Evolutionary conservation across 2,797 vertebrate genomes (phyloP).

Genomic region (Syncerus caffer): DNA sequence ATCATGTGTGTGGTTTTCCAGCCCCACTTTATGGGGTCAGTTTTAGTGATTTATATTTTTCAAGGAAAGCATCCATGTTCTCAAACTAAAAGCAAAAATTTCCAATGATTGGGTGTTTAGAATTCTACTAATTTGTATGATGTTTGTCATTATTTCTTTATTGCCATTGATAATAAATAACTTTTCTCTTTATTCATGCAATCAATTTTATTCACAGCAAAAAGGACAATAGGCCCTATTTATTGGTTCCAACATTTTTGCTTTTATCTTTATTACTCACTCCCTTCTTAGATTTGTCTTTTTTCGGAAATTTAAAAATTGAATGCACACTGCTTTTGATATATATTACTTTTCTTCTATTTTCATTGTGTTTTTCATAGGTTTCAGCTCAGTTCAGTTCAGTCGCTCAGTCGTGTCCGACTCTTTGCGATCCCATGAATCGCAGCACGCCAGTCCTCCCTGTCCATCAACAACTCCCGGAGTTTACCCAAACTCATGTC

Average conservation of each 20-base stretch:
- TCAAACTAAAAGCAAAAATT: neutral
- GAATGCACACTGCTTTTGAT: neutral
- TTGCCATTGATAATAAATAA: neutral
- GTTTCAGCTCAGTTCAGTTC: neutral
- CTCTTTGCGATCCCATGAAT: no score
- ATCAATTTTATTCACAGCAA: neutral
- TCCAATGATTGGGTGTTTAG: neutral
- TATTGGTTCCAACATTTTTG: neutral
- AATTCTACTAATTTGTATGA: neutral
- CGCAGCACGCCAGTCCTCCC: no score
- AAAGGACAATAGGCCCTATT: neutral
- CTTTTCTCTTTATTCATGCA: neutral
- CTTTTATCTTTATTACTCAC: neutral
- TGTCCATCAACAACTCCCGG: no score
- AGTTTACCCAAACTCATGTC: no score
- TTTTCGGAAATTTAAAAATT: neutral
- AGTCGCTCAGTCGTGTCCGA: no score
- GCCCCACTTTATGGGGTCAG: neutral
- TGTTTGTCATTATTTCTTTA: neutral
- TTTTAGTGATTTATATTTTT: neutral
- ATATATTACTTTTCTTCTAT: neutral
- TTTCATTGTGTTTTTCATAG: neutral
- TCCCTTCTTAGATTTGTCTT: neutral
- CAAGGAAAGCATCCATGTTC: neutral
- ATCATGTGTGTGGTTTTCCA: neutral